Percentiles rank a stretch among this genome's conserved stretches.
phyloP scores from a whole-genome alignment of 2,113 vertebrate genomes.

The Heteronetta atricapilla region DNA sequence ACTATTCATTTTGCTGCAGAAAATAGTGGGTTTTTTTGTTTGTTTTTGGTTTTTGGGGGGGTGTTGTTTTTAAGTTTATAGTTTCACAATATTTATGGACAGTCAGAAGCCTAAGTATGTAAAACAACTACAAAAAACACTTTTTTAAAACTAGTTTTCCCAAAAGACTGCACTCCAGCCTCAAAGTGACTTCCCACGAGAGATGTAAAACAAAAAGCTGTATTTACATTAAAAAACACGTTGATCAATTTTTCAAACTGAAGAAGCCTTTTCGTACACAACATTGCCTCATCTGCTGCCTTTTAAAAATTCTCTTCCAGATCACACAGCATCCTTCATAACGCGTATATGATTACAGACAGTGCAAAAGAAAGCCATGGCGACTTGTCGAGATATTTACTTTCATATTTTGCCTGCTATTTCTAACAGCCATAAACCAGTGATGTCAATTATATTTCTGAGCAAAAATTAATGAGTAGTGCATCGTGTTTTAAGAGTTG shows the following conservation, averaged over 20 bases:
- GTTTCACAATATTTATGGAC: background rate
- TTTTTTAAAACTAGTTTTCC: background rate
- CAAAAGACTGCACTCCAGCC: background rate
- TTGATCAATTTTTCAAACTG: background rate
- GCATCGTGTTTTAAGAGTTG: background rate
- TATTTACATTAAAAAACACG: background rate
- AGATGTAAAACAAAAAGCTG: background rate
- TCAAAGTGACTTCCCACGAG: background rate
- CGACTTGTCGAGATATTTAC: background rate
- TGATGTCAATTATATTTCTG: background rate
- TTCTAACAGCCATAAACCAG: background rate
- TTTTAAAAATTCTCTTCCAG: background rate
- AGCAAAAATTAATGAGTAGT: background rate
- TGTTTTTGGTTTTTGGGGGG: background rate
- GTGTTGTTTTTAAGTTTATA: background rate
- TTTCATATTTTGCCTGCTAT: background rate
- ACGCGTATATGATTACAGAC: background rate
- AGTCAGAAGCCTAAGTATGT: background rate
- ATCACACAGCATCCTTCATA: background rate
- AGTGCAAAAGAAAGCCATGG: background rate
- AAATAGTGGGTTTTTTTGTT: background rate
- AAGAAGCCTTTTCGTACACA: background rate
- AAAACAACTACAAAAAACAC: background rate
- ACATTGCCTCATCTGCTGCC: background rate
- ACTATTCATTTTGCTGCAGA: background rate